phyloP scores from a whole-genome alignment of 2,797 vertebrate species.

The Coregonus suidteri region DNA sequence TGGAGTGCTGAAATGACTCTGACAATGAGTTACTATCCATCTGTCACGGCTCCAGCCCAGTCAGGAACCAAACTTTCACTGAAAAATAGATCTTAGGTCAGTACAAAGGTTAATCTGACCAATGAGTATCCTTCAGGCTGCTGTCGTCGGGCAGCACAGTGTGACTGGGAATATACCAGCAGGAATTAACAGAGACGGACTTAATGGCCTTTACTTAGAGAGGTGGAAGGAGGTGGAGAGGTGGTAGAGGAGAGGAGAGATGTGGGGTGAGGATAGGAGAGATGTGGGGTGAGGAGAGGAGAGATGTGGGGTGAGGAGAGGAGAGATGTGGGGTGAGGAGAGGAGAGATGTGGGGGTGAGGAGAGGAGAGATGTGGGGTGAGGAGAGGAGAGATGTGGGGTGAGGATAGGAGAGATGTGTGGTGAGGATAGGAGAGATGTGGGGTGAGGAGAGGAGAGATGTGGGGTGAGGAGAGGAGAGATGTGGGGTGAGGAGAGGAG shows the following conservation, averaged over 20 bases:
- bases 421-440: not conserved
- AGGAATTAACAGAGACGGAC: constrained; percentile 62
- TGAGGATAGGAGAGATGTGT: too few relatives aligned
- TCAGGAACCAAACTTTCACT: not conserved
- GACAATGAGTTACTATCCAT: constrained; percentile 70
- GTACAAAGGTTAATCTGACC: constrained; percentile 75
- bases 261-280: not conserved
- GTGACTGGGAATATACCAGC: constrained; percentile 72
- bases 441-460: too few relatives aligned
- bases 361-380: not conserved
- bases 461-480: not conserved
- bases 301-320: not conserved
- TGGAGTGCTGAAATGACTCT: constrained; percentile 61
- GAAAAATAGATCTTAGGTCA: constrained; percentile 66
- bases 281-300: not conserved
- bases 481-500: too few relatives aligned
- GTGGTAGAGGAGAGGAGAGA: constrained; percentile 28
- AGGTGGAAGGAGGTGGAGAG: constrained; percentile 25
- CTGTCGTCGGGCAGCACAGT: constrained; percentile 51
- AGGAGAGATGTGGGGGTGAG: not conserved
- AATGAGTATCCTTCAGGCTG: constrained; percentile 59
- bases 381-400: too few relatives aligned
- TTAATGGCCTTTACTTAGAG: constrained; percentile 58
- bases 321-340: not conserved
- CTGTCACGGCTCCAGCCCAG: constrained; percentile 42